These are phyloP conservation scores for Crypturellus tataupa DNA, from an alignment of 2,797 vertebrate genomes.

Conservation along the genomic window DNA sequence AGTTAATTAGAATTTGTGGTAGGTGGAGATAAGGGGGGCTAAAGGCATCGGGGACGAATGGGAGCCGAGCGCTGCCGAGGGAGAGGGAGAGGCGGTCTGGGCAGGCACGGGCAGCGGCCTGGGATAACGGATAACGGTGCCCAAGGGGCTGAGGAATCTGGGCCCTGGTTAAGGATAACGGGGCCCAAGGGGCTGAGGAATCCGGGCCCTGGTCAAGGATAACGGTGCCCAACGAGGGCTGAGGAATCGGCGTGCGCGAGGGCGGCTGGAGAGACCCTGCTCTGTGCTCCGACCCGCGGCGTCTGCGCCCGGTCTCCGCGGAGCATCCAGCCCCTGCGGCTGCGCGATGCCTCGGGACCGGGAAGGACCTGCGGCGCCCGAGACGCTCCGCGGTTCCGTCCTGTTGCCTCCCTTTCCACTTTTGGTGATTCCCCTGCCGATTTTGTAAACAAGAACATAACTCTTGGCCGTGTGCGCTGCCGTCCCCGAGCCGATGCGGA, in stretches of 20 bases:
- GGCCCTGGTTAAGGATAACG: no score
- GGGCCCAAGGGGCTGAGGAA: no score
- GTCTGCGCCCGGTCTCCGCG: no score
- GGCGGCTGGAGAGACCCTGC: no score
- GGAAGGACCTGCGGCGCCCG: background rate
- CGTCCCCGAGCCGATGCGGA: background rate
- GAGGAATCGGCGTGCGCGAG: no score
- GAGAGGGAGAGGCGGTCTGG: background rate
- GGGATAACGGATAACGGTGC: no score
- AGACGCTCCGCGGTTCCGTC: background rate
- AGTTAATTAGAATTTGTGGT: background rate
- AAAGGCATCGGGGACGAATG: background rate
- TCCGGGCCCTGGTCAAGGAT: no score
- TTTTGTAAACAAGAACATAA: background rate
- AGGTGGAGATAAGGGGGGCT: background rate
- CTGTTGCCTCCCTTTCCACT: background rate
- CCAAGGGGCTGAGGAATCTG: no score
- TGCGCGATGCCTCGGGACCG: rapidly evolving
- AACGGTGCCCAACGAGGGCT: no score
- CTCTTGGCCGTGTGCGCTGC: background rate
- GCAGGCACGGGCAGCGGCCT: no score
- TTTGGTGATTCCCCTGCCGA: rapidly evolving
- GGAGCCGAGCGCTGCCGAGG: background rate
- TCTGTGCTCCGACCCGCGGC: no score
- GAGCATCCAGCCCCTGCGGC: background rate